phyloP scores from a whole-genome alignment of 92 coral and sea anemone genomes.

The Parazoanthus darwini region DNA sequence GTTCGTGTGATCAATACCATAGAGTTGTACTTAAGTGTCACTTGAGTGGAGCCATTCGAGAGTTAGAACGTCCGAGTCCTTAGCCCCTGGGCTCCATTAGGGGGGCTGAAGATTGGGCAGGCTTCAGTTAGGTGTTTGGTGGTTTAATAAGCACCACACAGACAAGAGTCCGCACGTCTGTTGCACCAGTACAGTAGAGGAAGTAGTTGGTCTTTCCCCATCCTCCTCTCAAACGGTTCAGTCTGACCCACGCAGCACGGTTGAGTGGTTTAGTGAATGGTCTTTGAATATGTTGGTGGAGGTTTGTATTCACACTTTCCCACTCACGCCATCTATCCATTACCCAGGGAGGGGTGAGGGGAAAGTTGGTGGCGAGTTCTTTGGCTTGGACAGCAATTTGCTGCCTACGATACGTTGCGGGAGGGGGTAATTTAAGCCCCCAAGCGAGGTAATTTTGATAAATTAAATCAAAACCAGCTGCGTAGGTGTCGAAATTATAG shows the following conservation, averaged over 20 bases:
- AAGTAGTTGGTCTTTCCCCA: neutral
- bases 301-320: neutral
- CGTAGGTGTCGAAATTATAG: too few species aligned
- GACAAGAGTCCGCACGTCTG: neutral
- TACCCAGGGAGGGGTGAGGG: slow-evolving; percentile 22
- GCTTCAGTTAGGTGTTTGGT: too few species aligned
- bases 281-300: neutral
- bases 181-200: neutral
- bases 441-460: too few species aligned
- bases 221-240: neutral
- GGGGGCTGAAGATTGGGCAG: too few species aligned
- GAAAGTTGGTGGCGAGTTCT: slow-evolving; percentile 30
- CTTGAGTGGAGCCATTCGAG: too few species aligned
- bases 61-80: too few species aligned
- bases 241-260: slow-evolving; percentile 24
- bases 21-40: too few species aligned
- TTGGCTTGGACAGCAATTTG: slow-evolving; percentile 16
- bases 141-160: neutral
- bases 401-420: neutral
- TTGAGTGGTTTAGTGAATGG: slow-evolving; percentile 24
- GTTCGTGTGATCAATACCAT: too few species aligned
- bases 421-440: neutral
- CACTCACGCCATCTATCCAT: neutral
- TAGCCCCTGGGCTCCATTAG: too few species aligned
- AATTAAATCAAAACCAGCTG: too few species aligned